A percentile compares a stretch with the other conserved stretches of the same genome.
Conservation (phyloP, 2,888 invertebrate genomes). For the Stegana nigrithorax region DNA sequence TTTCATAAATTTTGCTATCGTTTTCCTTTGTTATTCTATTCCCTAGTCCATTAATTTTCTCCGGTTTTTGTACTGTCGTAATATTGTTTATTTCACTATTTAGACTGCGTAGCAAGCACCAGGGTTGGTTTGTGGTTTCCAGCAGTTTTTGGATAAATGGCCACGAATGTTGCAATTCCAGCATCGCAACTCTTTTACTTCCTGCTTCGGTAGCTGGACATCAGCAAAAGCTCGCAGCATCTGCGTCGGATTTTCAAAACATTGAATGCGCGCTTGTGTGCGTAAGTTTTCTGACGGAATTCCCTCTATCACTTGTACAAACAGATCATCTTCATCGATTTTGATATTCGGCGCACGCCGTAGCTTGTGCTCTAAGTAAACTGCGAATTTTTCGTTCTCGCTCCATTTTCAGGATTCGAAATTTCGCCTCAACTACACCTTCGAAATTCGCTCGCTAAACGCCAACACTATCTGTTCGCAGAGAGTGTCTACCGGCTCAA, state of each 20-base stretch:
- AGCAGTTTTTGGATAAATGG: too few relatives aligned
- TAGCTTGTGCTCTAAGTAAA: background rate
- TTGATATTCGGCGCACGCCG: background rate
- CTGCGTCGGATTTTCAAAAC: background rate
- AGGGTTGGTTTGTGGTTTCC: too few relatives aligned
- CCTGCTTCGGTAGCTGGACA: background rate
- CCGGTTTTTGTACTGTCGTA: too few relatives aligned
- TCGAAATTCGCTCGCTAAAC: background rate
- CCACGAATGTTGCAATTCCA: too few relatives aligned
- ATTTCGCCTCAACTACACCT: background rate
- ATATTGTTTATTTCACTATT: too few relatives aligned
- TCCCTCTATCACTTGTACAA: background rate
- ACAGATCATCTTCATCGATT: background rate
- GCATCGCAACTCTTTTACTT: too few relatives aligned
- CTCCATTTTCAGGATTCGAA: background rate
- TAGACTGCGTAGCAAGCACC: too few relatives aligned
- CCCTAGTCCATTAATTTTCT: too few relatives aligned
- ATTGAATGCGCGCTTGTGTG: background rate
- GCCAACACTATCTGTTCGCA: background rate
- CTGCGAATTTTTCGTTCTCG: background rate
- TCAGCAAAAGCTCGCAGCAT: background rate
- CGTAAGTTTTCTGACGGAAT: background rate
- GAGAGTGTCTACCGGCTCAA: background rate
- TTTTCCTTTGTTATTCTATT: too few relatives aligned
- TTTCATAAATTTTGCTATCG: too few relatives aligned